Evolutionary conservation across 2,113 vertebrate genomes (phyloP).

Genomic region (Ploceus nigricollis): DNA sequence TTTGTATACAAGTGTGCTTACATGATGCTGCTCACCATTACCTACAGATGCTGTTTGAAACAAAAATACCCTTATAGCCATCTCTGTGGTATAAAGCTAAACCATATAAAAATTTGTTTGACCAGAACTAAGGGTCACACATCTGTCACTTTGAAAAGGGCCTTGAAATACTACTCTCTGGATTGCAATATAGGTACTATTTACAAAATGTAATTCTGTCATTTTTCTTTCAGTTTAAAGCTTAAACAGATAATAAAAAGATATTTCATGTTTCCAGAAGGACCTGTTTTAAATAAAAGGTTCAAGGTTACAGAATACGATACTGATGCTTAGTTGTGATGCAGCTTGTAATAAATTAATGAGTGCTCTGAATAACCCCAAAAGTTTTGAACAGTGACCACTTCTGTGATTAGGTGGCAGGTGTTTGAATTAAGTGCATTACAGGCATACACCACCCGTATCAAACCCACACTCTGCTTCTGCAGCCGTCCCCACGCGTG

Average conservation of each 20-base stretch:
- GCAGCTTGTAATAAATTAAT: neutral
- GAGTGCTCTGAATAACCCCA: neutral
- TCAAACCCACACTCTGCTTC: neutral
- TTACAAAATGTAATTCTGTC: neutral
- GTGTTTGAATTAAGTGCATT: neutral
- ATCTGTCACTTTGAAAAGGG: neutral
- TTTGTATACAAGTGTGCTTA: accelerated
- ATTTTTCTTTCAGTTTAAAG: neutral
- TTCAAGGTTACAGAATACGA: neutral
- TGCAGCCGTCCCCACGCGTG: accelerated
- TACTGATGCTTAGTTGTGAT: neutral
- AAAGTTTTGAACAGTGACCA: neutral
- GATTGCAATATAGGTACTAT: neutral
- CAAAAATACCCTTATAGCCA: neutral
- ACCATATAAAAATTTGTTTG: neutral
- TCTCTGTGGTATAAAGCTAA: neutral
- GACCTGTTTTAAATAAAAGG: neutral
- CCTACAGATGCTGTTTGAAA: neutral
- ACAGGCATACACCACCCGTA: accelerated
- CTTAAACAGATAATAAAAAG: neutral
- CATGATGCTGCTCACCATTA: neutral
- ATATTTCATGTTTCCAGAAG: neutral
- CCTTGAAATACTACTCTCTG: neutral
- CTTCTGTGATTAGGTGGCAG: neutral
- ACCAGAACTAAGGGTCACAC: neutral